Percentiles rank a stretch among this genome's conserved stretches.
These are phyloP conservation scores for Sinocyclocheilus maitianheensis DNA, from an alignment of 2,113 vertebrate species.

Conservation along the genomic window DNA sequence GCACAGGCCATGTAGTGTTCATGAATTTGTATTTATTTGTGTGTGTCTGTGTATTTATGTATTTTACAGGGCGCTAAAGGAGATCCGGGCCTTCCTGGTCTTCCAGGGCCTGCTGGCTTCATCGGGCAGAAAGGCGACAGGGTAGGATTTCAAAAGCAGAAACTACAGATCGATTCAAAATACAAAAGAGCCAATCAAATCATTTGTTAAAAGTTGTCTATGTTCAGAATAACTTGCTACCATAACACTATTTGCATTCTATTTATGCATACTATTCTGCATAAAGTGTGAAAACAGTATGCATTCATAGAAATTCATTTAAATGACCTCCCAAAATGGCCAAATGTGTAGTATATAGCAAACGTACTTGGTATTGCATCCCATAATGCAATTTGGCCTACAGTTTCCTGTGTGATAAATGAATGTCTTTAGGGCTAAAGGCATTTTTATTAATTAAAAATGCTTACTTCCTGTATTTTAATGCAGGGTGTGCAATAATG, in stretches of 20 bases:
- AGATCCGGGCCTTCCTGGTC: slow-evolving; percentile 86
- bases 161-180: neutral
- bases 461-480: neutral
- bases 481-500: too few species aligned
- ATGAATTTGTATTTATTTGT: slow-evolving; percentile 50
- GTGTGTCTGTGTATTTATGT: slow-evolving; percentile 51
- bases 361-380: neutral
- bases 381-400: neutral
- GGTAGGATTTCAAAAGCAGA: slow-evolving; percentile 76
- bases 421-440: neutral
- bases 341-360: neutral
- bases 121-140: slow-evolving; percentile 87
- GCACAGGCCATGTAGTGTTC: slow-evolving; percentile 62
- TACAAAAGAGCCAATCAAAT: neutral
- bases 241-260: neutral
- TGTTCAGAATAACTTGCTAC: neutral
- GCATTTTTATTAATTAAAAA: neutral
- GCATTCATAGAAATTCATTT: neutral
- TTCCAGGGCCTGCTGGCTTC: slow-evolving; percentile 88
- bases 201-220: neutral
- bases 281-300: neutral
- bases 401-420: neutral
- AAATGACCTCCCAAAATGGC: neutral
- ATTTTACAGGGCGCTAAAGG: slow-evolving; percentile 83
- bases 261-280: neutral